Evolutionary conservation across 2,113 vertebrate species (phyloP).

Genomic region (Heliornis fulica): DNA sequence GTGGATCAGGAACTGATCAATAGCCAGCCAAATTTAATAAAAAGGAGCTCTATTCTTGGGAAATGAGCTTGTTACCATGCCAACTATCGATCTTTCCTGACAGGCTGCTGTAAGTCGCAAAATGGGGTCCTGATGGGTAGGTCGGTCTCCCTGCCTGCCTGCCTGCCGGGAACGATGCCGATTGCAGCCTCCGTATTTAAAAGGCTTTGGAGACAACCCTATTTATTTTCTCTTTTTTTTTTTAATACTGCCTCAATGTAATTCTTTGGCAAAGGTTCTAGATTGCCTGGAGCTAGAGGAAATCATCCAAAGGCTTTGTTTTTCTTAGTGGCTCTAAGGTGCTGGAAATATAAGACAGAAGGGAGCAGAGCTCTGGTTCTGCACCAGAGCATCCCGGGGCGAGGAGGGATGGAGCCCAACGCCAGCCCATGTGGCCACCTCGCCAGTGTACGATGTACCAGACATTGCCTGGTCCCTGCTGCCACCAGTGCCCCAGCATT

Average conservation of each 20-base stretch:
- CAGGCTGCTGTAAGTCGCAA: constrained; percentile 59
- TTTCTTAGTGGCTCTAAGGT: neutral
- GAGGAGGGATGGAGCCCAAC: neutral
- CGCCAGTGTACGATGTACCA: accelerated
- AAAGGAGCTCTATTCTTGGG: constrained; percentile 68
- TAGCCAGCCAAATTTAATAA: constrained; percentile 78
- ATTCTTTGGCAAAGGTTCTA: constrained; percentile 17
- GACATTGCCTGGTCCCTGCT: neutral
- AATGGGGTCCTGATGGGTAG: constrained; percentile 54
- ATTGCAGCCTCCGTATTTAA: neutral
- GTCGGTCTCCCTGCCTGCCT: constrained; percentile 9
- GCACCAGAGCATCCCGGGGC: neutral
- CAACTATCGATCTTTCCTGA: constrained; percentile 76
- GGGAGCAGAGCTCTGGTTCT: neutral
- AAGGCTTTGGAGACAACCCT: neutral
- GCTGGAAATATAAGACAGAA: neutral
- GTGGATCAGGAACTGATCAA: constrained; percentile 72
- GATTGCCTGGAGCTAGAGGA: neutral
- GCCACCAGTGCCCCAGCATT: too few species aligned
- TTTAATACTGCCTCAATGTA: neutral
- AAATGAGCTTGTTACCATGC: constrained; percentile 77
- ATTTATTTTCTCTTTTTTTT: neutral
- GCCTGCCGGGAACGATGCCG: constrained; percentile 11
- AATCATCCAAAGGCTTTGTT: neutral
- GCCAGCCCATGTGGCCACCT: neutral